Evolutionary conservation across 1,140 invertebrate genomes (phyloP).

Genomic region (Ostrea edulis): DNA sequence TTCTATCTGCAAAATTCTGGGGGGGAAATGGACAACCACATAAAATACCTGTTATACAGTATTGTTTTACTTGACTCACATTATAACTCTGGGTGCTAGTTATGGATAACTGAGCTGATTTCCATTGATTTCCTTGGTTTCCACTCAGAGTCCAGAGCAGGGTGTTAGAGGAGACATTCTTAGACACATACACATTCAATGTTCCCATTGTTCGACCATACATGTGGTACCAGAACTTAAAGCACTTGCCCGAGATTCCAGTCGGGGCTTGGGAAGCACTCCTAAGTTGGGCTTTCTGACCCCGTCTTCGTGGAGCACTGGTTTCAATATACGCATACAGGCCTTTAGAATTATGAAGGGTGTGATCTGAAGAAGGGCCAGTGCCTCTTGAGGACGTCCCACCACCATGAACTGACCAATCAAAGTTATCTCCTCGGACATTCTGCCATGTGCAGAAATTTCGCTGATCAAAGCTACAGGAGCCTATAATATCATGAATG

Average conservation of each 20-base stretch:
- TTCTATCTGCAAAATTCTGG: too few species aligned
- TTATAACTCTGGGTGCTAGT: constrained; percentile 43
- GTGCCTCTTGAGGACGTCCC: constrained; percentile 82
- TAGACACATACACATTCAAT: constrained; percentile 66
- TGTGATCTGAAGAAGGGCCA: constrained; percentile 88
- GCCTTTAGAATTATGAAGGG: constrained; percentile 73
- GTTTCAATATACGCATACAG: constrained; percentile 70
- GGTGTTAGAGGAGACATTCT: constrained; percentile 45
- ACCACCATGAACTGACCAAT: constrained; percentile 65
- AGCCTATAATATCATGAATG: constrained; percentile 53
- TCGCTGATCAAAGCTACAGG: constrained; percentile 70
- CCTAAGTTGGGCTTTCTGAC: constrained; percentile 64
- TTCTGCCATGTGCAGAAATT: constrained; percentile 71
- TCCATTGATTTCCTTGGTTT: constrained; percentile 74
- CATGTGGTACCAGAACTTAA: constrained; percentile 79
- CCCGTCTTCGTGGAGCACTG: constrained; percentile 56
- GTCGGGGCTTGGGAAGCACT: constrained; percentile 59
- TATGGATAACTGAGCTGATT: constrained; percentile 68
- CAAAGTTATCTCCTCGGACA: constrained; percentile 66
- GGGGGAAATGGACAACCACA: constrained; percentile 55
- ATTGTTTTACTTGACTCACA: too few species aligned
- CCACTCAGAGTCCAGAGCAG: constrained; percentile 69
- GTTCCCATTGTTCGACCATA: constrained; percentile 69
- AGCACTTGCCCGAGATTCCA: constrained; percentile 56
- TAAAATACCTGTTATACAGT: too few species aligned